Evolutionary conservation across 2,888 invertebrate species (phyloP).

Genomic region (Podabrus alpinus): DNA sequence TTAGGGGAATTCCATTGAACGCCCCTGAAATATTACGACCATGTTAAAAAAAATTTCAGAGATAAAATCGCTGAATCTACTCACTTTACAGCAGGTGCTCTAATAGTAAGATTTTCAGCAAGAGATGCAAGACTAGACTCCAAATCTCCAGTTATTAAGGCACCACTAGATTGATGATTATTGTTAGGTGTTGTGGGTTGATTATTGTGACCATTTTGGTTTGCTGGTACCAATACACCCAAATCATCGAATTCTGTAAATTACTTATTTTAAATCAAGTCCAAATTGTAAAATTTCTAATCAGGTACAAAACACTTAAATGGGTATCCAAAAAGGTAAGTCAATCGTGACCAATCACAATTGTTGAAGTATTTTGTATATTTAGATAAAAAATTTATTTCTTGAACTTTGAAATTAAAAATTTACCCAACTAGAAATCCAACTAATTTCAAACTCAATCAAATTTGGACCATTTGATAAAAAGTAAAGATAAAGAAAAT

Average conservation of each 20-base stretch:
- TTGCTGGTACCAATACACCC: slow-evolving; percentile 68
- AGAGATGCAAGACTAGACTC: slow-evolving; percentile 92
- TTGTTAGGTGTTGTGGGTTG: slow-evolving; percentile 34
- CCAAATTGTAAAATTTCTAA: background rate
- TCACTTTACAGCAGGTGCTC: slow-evolving; percentile 74
- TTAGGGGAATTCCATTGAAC: slow-evolving; percentile 92
- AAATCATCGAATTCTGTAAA: slow-evolving; percentile 71
- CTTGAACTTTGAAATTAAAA: background rate
- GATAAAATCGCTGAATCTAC: slow-evolving; percentile 46
- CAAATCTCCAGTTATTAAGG: slow-evolving; percentile 87
- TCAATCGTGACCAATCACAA: background rate
- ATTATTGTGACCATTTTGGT: slow-evolving; percentile 36
- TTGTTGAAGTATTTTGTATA: background rate
- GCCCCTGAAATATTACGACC: slow-evolving; percentile 62
- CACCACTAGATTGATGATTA: slow-evolving; percentile 51
- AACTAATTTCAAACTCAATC: background rate
- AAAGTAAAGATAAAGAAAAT: background rate
- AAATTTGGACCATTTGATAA: background rate
- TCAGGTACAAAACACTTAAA: background rate
- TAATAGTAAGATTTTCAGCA: slow-evolving; percentile 90
- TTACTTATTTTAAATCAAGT: background rate
- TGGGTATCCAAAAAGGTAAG: background rate
- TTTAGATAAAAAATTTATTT: background rate
- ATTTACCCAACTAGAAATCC: too few relatives aligned
- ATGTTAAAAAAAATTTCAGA: background rate